Evolutionary conservation across 2,113 vertebrate genomes (phyloP).

Genomic region (Macquaria ambigua): DNA sequence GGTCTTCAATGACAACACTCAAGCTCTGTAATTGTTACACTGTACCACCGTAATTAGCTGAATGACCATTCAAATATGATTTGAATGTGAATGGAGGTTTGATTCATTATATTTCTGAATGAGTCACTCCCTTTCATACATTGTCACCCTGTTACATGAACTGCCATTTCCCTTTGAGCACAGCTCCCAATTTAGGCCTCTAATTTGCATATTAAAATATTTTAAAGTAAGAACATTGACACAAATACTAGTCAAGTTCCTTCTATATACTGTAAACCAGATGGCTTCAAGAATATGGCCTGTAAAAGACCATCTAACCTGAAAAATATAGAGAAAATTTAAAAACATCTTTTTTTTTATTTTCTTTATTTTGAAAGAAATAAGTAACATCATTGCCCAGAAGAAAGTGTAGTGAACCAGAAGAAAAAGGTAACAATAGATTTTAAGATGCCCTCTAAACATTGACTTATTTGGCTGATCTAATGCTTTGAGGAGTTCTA

Average conservation of each 20-base stretch:
- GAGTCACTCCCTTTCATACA: not conserved
- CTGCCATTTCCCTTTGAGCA: not conserved
- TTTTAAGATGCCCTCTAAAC: not conserved
- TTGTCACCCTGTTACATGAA: not conserved
- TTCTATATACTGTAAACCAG: not conserved
- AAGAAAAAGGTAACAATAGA: not conserved
- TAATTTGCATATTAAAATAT: not conserved
- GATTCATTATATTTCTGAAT: not conserved
- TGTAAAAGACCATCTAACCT: not conserved
- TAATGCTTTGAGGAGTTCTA: slow-evolving; percentile 6
- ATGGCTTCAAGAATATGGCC: not conserved
- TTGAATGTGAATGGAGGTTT: not conserved
- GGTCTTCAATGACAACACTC: not conserved
- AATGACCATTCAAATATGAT: slow-evolving; percentile 1
- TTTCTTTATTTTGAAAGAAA: not conserved
- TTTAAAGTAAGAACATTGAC: not conserved
- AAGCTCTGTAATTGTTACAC: not conserved
- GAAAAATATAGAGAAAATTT: not conserved
- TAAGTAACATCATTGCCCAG: not conserved
- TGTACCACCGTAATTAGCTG: not conserved
- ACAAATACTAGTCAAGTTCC: not conserved
- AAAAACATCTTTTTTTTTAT: too few relatives aligned
- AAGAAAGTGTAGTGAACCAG: not conserved
- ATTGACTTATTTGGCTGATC: not conserved
- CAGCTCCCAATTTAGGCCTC: not conserved